Evolutionary conservation across 2,888 invertebrate genomes (phyloP).

Genomic region (Nasonia oneida): DNA sequence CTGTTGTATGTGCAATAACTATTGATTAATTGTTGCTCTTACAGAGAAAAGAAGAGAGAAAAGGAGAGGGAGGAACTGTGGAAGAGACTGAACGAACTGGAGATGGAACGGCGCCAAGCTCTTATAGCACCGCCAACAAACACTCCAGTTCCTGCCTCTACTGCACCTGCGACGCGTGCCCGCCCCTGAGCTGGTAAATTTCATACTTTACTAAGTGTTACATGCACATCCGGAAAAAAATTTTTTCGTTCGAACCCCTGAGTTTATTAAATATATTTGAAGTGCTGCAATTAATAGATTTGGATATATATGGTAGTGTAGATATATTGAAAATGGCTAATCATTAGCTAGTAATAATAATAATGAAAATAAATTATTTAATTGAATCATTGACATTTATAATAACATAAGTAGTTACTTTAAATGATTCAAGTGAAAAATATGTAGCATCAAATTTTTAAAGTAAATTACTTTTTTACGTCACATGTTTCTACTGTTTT

Average conservation of each 20-base stretch:
- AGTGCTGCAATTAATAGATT: slow-evolving; percentile 59
- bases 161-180: slow-evolving; percentile 76
- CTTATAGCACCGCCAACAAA: slow-evolving; percentile 69
- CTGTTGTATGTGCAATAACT: background rate
- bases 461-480: slow-evolving; percentile 34
- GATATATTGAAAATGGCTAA: slow-evolving; percentile 57
- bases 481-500: slow-evolving; percentile 27
- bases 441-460: slow-evolving; percentile 25
- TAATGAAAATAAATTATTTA: slow-evolving; percentile 46
- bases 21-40: slow-evolving; percentile 65
- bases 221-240: slow-evolving; percentile 55
- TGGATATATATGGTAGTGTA: slow-evolving; percentile 55
- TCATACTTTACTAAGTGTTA: slow-evolving; percentile 58
- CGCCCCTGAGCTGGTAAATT: slow-evolving; percentile 78
- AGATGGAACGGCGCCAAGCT: slow-evolving; percentile 81
- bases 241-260: slow-evolving; percentile 40
- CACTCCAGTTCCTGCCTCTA: slow-evolving; percentile 77
- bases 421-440: slow-evolving; percentile 9
- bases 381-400: slow-evolving; percentile 44
- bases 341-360: slow-evolving; percentile 45
- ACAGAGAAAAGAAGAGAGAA: slow-evolving; percentile 96
- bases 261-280: slow-evolving; percentile 53
- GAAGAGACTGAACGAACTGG: slow-evolving; percentile 96
- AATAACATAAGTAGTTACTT: slow-evolving; percentile 36
- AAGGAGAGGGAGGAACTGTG: slow-evolving; percentile 98